Evolutionary conservation across 2,113 vertebrate species (phyloP), one percentile per base, ranked within the genome.

Genomic region (Tricholaema leucomelas): DNA sequence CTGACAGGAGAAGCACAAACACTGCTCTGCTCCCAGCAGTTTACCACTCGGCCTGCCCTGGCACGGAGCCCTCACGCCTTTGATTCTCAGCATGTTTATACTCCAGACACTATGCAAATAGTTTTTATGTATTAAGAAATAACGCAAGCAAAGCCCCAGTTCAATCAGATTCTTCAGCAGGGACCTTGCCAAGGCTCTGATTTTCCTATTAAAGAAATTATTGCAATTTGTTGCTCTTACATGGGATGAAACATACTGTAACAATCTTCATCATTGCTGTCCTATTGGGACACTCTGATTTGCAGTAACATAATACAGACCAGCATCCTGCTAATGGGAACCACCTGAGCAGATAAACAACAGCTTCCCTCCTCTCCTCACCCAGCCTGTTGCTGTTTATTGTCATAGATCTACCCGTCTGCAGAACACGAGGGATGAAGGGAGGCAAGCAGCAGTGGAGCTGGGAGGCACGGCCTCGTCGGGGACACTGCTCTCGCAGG

Each of bases 241-340:
- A 97, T 97, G 97, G 98, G 97, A 97, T 96, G 97, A 98, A 98
- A 98, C 98, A 98, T 98, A 97, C 97, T 98, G 97, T 98, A 98
- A 97, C 97, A 98, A 98, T 98, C 98, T 98, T 98, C 97, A 97
- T 98, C 98, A 98, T 98, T 98, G 98, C 97, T 98, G 97, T 98
- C 98, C 98, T 99, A 98, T 99, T 99, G 99, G 97, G 97, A 97
- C 98, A 97, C 94, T 97, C 98, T 98, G 98, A 99, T 99, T 99
- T 98, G 98, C 98, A 98, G 96, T 99, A 99, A 99, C 98, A 98
- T 98, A 98, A 98, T 97, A 97, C 99, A 99, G 99, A 98, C 98
- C 98, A 96, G 98, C 98, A 97, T 98, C 98, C 96, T 85, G 98
- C 98, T 99, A 99, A 99, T 99, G 98, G 99, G 98, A 99, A 99